Conservation (phyloP, 1,140 invertebrate species). For the Oscheius sp. region DNA sequence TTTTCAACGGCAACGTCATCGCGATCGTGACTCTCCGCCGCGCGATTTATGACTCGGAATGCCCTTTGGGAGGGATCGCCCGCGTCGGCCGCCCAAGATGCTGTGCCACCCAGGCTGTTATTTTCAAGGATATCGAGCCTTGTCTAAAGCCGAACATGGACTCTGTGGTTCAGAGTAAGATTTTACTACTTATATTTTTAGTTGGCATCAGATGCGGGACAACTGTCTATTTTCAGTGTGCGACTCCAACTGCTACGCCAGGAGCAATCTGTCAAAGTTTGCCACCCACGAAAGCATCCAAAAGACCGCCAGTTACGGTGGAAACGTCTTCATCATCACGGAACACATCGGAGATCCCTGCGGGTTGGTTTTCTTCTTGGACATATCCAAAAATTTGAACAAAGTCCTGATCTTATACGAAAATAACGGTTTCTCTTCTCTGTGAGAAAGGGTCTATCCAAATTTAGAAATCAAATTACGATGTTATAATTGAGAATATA, state of each 20-base stretch:
- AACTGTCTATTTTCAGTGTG: background rate
- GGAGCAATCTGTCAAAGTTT: background rate
- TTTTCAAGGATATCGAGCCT: background rate
- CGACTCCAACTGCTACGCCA: background rate
- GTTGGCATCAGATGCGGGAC: too few species aligned
- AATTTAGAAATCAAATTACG: too few species aligned
- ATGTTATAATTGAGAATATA: too few species aligned
- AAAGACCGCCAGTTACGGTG: background rate
- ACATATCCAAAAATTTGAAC: too few species aligned
- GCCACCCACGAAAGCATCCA: background rate
- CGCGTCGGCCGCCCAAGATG: too few species aligned
- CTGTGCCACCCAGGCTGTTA: background rate
- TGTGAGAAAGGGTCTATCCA: too few species aligned
- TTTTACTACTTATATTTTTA: background rate
- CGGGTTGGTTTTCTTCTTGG: background rate
- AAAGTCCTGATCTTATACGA: too few species aligned
- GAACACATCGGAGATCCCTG: background rate
- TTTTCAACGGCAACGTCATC: too few species aligned
- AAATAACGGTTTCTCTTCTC: too few species aligned
- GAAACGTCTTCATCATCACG: background rate
- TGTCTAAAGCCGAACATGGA: background rate
- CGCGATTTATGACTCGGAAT: too few species aligned
- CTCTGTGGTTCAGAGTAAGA: background rate
- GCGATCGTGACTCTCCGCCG: too few species aligned
- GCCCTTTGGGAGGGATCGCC: too few species aligned